These are phyloP conservation scores for Blomia tropicalis DNA, from an alignment of 2,888 invertebrate genomes.

Conservation along the genomic window DNA sequence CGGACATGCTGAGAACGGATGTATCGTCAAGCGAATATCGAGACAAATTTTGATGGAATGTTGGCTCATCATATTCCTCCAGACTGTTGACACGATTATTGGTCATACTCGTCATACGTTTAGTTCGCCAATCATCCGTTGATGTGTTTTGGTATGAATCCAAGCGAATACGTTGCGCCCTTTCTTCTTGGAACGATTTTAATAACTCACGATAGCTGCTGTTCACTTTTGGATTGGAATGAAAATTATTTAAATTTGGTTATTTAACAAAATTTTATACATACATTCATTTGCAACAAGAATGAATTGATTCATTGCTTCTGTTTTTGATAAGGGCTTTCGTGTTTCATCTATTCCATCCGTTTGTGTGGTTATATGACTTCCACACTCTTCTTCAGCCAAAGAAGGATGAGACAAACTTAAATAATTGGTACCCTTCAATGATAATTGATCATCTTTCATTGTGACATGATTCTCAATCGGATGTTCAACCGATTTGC, in stretches of 20 bases:
- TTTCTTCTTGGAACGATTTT: slow-evolving; percentile 12
- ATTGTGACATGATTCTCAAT: not conserved
- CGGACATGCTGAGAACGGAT: slow-evolving; percentile 55
- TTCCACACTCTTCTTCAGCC: slow-evolving; percentile 29
- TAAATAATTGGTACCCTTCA: slow-evolving; percentile 21
- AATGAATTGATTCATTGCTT: slow-evolving; percentile 19
- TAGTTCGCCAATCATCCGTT: not conserved
- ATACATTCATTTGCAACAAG: slow-evolving; percentile 19
- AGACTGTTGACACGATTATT: slow-evolving; percentile 2
- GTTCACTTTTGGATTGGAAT: slow-evolving; percentile 15
- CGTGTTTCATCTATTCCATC: slow-evolving; percentile 2
- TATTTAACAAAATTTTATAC: not conserved
- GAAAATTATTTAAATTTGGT: not conserved
- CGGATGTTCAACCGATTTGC: slow-evolving; percentile 5
- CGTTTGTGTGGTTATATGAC: slow-evolving; percentile 16
- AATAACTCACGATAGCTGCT: slow-evolving; percentile 14
- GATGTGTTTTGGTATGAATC: not conserved
- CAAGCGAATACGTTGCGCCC: not conserved
- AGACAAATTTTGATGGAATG: slow-evolving; percentile 3
- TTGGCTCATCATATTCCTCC: slow-evolving; percentile 1
- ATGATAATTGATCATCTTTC: not conserved
- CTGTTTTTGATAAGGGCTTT: slow-evolving; percentile 8
- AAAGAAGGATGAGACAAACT: slow-evolving; percentile 38
- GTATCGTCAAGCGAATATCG: slow-evolving; percentile 51
- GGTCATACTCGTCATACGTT: not conserved